phyloP scores from a whole-genome alignment of 2,797 vertebrate species.

The Hemibagrus guttatus region DNA sequence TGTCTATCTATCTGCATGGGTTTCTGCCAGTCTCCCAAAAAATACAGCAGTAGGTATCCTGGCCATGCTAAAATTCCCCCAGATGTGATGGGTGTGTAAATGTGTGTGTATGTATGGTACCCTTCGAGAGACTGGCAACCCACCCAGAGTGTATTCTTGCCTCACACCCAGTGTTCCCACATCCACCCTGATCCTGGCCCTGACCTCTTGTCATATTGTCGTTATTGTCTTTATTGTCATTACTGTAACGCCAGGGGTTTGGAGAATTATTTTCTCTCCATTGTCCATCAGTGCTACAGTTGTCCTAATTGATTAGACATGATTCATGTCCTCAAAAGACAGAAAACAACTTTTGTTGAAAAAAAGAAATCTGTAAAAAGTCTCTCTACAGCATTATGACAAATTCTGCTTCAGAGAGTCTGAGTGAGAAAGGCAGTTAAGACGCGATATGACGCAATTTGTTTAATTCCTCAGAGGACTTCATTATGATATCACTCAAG shows the following conservation, averaged over 20 bases:
- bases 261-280: neutral
- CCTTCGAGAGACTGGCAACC: neutral
- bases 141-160: neutral
- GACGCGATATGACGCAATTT: slow-evolving; percentile 32
- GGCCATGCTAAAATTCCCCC: neutral
- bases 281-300: neutral
- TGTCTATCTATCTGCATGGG: neutral
- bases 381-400: neutral
- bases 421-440: neutral
- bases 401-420: neutral
- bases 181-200: neutral
- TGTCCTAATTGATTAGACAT: neutral
- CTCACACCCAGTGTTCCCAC: neutral
- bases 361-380: neutral
- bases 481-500: slow-evolving; percentile 45
- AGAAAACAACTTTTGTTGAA: neutral
- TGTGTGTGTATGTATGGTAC: neutral
- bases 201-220: neutral
- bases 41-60: neutral
- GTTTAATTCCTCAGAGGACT: slow-evolving; percentile 37
- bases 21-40: neutral
- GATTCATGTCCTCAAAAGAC: neutral
- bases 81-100: neutral
- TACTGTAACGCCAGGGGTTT: neutral
- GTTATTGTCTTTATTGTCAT: neutral